These are phyloP conservation scores for Gyrodactylus salaris DNA, from an alignment of 1,140 invertebrate species.

Conservation along the genomic window DNA sequence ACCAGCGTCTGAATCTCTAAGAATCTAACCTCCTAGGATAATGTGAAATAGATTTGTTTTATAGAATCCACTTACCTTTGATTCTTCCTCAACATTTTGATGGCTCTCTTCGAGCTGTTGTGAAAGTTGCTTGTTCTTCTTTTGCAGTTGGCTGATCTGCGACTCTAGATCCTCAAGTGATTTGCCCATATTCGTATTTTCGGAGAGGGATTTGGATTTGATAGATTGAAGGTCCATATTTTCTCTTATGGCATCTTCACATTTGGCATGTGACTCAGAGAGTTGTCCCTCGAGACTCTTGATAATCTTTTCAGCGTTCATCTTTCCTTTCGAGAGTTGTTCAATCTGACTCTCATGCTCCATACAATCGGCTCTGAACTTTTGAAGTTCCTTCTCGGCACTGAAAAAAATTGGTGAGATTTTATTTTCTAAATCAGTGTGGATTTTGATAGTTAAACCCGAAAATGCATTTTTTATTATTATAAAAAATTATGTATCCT, in stretches of 20 bases:
- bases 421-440: too few relatives aligned
- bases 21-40: too few relatives aligned
- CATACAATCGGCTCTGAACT: slow-evolving; percentile 63
- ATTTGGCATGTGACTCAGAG: slow-evolving; percentile 62
- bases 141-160: slow-evolving; percentile 66
- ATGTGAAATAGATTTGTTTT: neutral
- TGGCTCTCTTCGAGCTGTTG: slow-evolving; percentile 85
- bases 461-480: neutral
- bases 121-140: slow-evolving; percentile 72
- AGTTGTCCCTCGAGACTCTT: slow-evolving; percentile 74
- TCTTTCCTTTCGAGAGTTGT: slow-evolving; percentile 62
- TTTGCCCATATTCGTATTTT: slow-evolving; percentile 64
- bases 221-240: slow-evolving; percentile 14
- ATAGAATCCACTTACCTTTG: slow-evolving; percentile 25
- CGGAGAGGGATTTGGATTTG: slow-evolving; percentile 30
- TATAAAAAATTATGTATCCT: neutral
- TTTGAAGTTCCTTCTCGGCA: slow-evolving; percentile 71
- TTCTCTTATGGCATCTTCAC: slow-evolving; percentile 42
- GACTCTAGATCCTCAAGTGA: slow-evolving; percentile 76
- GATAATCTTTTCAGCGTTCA: slow-evolving; percentile 65
- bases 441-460: too few relatives aligned
- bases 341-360: slow-evolving; percentile 45
- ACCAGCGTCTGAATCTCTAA: too few relatives aligned
- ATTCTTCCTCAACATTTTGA: slow-evolving; percentile 74
- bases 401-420: too few relatives aligned